Evolutionary conservation across 1,140 invertebrate species (phyloP).

Genomic region (Ips typographus): DNA sequence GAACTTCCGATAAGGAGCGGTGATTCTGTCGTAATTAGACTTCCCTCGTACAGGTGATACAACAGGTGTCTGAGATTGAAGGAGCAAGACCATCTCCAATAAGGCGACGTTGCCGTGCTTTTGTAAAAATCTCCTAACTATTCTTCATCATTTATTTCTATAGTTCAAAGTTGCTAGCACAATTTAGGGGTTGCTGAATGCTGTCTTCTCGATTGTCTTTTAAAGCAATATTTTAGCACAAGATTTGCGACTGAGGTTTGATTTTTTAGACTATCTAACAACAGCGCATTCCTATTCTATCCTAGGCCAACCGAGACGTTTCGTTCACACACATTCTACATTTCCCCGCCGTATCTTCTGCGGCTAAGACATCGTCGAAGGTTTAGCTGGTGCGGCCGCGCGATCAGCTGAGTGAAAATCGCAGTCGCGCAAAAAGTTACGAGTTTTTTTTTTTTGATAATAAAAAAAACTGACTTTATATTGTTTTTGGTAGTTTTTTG

Average conservation of each 20-base stretch:
- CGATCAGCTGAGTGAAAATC: constrained; percentile 6
- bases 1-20: constrained; percentile 28
- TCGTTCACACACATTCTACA: constrained; percentile 19
- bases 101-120: constrained; percentile 13
- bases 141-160: too few species aligned
- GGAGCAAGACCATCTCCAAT: constrained; percentile 18
- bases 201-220: too few species aligned
- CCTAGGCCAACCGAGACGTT: constrained; percentile 22
- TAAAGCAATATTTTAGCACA: too few species aligned
- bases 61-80: constrained; percentile 27
- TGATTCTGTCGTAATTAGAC: constrained; percentile 26
- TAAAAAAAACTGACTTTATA: not conserved
- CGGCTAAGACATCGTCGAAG: constrained; percentile 18
- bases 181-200: too few species aligned
- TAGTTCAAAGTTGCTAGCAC: too few species aligned
- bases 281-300: constrained; percentile 27
- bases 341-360: constrained; percentile 22
- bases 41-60: constrained; percentile 27
- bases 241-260: too few species aligned
- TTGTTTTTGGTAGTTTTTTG: not conserved
- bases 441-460: not conserved
- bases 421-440: not conserved
- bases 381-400: constrained; percentile 1
- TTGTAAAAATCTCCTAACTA: too few species aligned
- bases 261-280: constrained; percentile 12